Conservation (phyloP, 1,140 invertebrate genomes). For the Tetraneura akinire region DNA sequence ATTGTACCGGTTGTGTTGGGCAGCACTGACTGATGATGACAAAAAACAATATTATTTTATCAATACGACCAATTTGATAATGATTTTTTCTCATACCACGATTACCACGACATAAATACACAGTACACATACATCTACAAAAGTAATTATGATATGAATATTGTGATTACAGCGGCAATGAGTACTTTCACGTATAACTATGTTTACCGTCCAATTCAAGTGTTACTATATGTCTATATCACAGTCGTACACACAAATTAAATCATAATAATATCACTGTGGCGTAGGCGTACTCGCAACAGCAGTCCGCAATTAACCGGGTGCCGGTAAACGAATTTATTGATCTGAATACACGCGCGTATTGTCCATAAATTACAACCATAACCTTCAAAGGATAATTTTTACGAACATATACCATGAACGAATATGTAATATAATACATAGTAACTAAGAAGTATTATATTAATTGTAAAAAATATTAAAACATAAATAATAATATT, state of each 20-base stretch:
- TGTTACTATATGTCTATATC: not conserved
- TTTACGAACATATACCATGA: not conserved
- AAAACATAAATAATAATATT: not conserved
- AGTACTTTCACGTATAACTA: not conserved
- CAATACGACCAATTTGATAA: slow-evolving; percentile 1
- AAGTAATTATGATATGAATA: not conserved
- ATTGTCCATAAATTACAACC: not conserved
- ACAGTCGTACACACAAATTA: not conserved
- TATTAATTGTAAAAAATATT: not conserved
- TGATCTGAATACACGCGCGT: not conserved
- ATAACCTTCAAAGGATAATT: slow-evolving; percentile 32
- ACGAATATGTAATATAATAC: not conserved
- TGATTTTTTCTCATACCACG: not conserved
- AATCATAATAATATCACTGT: too few relatives aligned
- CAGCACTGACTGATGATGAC: not conserved
- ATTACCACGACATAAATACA: too few relatives aligned
- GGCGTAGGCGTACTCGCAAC: too few relatives aligned
- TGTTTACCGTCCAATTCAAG: not conserved
- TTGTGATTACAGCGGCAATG: not conserved
- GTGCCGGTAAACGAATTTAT: not conserved
- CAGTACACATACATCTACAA: too few relatives aligned
- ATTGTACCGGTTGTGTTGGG: not conserved
- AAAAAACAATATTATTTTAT: slow-evolving; percentile 23
- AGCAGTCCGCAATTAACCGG: not conserved
- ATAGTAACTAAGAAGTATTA: not conserved